These are phyloP conservation scores for Oscheius sp. DNA, from an alignment of 2,888 invertebrate genomes.

Conservation along the genomic window DNA sequence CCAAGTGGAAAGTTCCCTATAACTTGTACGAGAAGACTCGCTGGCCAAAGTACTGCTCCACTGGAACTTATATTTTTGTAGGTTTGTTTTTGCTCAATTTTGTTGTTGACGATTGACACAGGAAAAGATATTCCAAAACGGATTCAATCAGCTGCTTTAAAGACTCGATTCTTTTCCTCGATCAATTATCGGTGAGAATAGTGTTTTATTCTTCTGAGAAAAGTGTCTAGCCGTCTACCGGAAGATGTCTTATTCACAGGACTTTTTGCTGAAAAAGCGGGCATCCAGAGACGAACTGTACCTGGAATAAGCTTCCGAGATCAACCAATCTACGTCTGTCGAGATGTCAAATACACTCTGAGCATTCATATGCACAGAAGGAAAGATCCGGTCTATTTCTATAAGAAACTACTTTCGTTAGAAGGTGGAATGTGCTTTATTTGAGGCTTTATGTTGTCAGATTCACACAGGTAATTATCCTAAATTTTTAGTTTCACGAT, in stretches of 20 bases:
- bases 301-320: slow-evolving; percentile 45
- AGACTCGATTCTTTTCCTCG: slow-evolving; percentile 39
- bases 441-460: slow-evolving; percentile 4
- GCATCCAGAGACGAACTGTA: slow-evolving; percentile 37
- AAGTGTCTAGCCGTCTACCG: slow-evolving; percentile 36
- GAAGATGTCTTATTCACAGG: slow-evolving; percentile 55
- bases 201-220: background rate
- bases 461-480: background rate
- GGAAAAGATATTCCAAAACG: slow-evolving; percentile 36
- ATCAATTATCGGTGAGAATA: slow-evolving; percentile 42
- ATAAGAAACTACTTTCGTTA: slow-evolving; percentile 35
- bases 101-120: background rate
- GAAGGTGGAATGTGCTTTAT: slow-evolving; percentile 30
- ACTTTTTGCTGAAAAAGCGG: slow-evolving; percentile 42
- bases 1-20: slow-evolving; percentile 49
- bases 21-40: slow-evolving; percentile 33
- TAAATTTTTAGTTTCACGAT: background rate
- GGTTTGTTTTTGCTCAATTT: slow-evolving; percentile 2
- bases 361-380: slow-evolving; percentile 41
- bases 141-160: slow-evolving; percentile 34
- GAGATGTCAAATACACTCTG: slow-evolving; percentile 35
- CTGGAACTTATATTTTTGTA: slow-evolving; percentile 48
- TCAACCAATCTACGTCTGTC: slow-evolving; percentile 44
- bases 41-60: slow-evolving; percentile 48
- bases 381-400: slow-evolving; percentile 39